Evolutionary conservation across 2,797 vertebrate species (phyloP).

Genomic region (Zalophus californianus): DNA sequence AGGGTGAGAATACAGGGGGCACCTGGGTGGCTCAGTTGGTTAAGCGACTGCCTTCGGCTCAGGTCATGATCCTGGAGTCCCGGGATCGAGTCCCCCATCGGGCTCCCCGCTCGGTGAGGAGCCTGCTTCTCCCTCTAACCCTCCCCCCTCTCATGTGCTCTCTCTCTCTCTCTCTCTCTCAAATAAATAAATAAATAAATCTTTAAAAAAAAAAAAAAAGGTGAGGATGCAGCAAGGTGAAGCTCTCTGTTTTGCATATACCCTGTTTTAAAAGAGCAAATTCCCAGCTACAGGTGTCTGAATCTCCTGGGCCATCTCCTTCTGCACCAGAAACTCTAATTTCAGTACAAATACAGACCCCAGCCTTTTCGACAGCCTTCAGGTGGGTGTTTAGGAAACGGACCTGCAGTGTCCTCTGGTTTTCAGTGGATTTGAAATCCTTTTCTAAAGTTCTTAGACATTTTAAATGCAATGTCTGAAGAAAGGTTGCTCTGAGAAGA

Average conservation of each 20-base stretch:
- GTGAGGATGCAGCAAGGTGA: not conserved
- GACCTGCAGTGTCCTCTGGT: not conserved
- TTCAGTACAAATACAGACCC: not conserved
- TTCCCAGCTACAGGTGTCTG: not conserved
- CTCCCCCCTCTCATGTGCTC: too few relatives aligned
- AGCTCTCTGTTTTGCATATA: fast-evolving
- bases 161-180: too few relatives aligned
- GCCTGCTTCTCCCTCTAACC: too few relatives aligned
- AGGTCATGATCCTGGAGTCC: too few relatives aligned
- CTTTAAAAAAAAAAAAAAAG: too few relatives aligned
- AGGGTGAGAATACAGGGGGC: too few relatives aligned
- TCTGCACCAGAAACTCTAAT: not conserved
- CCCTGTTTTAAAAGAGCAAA: not conserved
- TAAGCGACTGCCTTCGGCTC: too few relatives aligned
- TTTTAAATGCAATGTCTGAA: not conserved
- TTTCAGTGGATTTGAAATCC: not conserved
- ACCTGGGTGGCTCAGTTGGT: too few relatives aligned
- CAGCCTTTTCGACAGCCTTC: not conserved
- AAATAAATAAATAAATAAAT: too few relatives aligned
- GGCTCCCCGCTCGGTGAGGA: too few relatives aligned
- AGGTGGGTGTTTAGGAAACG: not conserved
- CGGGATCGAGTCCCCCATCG: too few relatives aligned
- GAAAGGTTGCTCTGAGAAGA: not conserved
- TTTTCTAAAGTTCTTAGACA: not conserved
- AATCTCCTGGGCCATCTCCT: not conserved